Evolutionary conservation across 2,797 vertebrate species (phyloP), one percentile per base, ranked within the genome.

Genomic region (Dipus sagitta): DNA sequence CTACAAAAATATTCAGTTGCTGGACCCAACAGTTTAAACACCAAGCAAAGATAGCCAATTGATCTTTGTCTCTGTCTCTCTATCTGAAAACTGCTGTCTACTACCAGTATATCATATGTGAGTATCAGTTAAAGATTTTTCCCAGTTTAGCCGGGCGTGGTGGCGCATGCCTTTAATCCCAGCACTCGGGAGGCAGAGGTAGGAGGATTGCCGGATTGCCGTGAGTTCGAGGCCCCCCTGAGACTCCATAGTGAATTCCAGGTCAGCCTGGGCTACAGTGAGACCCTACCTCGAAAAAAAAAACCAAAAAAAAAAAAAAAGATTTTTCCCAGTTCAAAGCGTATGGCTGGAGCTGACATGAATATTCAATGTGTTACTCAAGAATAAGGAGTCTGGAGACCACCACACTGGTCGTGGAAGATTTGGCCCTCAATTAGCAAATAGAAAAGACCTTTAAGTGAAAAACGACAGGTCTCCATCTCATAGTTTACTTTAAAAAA

Each of bases 391-490:
- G 21, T 65, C 64, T 86, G 64, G 52, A 67, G 34, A 67, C 68
- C 3, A 81, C n/a, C 12, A 17, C 17, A 82, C 15, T 14, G 28
- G n/a, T 70, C 32, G 71, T 68, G 23, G 8, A 83, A 84, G 34
- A 76, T 62, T 78, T 11, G 80, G 34, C 67, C 42, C 68, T 86
- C 79, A 60, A 26, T 79, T 20, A 89, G 91, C 81, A 81, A 17
- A 38, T 89, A 75, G 90, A 82, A 64, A 93, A 86, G 47, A 47
- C 71, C n/a, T n/a, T 24, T 47, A 32, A 70, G 32, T 64, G 21
- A 76, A 93, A 95, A 93, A 24, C 81, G 93, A 77, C 38, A 68
- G 54, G 47, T 30, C 28, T 91, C 17, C 21, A 89, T 65, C 2
- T 80, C 81, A 58, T 12, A 17, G 17, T 58, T 58, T 58, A 4